These are phyloP conservation scores for Felis catus DNA, from an alignment of 2,113 vertebrate species.

Conservation along the genomic window DNA sequence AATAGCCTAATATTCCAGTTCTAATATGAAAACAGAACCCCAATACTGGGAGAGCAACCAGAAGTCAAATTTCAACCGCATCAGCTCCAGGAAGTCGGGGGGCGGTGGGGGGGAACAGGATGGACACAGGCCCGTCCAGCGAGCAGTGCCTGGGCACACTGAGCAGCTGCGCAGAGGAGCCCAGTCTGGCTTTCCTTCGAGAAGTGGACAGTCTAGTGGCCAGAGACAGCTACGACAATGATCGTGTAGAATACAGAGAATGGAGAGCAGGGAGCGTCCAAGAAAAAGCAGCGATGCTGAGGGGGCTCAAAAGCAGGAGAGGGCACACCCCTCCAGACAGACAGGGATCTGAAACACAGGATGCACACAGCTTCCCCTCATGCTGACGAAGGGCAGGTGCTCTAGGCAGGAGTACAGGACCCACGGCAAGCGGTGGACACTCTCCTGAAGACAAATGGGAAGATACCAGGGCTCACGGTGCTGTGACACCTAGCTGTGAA, in stretches of 20 bases:
- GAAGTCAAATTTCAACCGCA: not conserved
- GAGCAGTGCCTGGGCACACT: not conserved
- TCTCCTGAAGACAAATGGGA: not conserved
- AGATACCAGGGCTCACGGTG: not conserved
- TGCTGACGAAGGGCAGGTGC: accelerated
- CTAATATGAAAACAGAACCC: not conserved
- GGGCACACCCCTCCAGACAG: accelerated
- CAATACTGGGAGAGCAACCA: not conserved
- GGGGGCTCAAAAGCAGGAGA: no score
- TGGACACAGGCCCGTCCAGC: accelerated
- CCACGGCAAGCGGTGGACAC: not conserved
- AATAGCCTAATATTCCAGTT: not conserved
- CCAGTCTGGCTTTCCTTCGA: not conserved
- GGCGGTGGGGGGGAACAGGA: not conserved
- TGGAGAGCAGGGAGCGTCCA: no score
- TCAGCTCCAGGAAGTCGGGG: not conserved
- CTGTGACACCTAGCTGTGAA: accelerated
- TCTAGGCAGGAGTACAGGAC: not conserved
- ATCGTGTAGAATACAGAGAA: accelerated
- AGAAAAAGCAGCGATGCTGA: not conserved
- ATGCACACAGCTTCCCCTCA: not conserved
- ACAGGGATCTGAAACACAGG: not conserved
- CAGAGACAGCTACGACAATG: not conserved
- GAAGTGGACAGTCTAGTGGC: not conserved
- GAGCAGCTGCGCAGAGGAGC: not conserved